These are phyloP conservation scores for Lepidurus couesii DNA, from an alignment of 1,140 invertebrate genomes.

Conservation along the genomic window DNA sequence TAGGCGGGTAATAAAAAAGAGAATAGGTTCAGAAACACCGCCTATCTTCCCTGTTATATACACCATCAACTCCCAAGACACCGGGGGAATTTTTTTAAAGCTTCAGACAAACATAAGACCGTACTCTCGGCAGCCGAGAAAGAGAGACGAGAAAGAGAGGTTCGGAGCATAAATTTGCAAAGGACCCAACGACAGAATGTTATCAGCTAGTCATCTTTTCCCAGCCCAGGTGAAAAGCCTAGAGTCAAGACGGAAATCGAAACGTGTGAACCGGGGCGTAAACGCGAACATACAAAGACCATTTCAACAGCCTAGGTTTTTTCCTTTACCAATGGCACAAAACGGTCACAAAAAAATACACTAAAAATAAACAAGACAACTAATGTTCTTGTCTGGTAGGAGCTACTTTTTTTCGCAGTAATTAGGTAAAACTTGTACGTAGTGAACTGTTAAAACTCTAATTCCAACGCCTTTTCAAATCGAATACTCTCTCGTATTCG, in stretches of 20 bases:
- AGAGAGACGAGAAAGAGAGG: neutral
- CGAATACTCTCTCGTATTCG: too few species aligned
- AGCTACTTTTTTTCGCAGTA: too few species aligned
- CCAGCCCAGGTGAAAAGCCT: neutral
- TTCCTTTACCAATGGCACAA: neutral
- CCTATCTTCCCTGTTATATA: neutral
- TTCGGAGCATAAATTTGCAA: neutral
- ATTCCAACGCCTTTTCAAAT: too few species aligned
- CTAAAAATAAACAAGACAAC: too few species aligned
- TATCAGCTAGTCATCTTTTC: constrained; percentile 6
- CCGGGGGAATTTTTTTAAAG: too few species aligned
- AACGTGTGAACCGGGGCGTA: constrained; percentile 6
- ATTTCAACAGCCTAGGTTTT: neutral
- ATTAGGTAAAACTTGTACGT: too few species aligned
- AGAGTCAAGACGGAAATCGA: neutral
- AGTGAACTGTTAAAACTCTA: too few species aligned
- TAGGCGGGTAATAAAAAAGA: neutral
- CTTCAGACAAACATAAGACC: too few species aligned
- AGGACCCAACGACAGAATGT: constrained; percentile 7
- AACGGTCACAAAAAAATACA: too few species aligned
- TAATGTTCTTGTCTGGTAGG: too few species aligned
- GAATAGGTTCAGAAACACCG: neutral
- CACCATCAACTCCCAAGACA: neutral
- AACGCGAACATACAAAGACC: neutral
- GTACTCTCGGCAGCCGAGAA: too few species aligned